Conservation (phyloP, 2,797 vertebrate genomes). For the Nyctibius grandis region DNA sequence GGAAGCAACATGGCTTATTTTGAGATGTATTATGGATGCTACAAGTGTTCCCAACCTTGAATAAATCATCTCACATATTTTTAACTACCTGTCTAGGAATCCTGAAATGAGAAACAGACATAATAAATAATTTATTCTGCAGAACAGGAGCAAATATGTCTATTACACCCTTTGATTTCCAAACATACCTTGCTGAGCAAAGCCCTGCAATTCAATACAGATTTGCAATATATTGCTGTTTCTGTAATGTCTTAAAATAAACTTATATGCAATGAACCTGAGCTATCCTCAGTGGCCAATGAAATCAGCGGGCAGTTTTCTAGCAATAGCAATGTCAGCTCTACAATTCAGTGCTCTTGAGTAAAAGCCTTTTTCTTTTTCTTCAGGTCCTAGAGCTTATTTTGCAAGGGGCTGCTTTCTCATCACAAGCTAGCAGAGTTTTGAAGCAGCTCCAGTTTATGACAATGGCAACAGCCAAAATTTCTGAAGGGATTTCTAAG, state of each 20-base stretch:
- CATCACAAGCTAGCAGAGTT: neutral
- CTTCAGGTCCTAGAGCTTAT: neutral
- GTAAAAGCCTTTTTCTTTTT: neutral
- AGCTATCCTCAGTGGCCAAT: neutral
- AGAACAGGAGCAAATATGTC: constrained; percentile 20
- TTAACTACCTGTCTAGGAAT: constrained; percentile 38
- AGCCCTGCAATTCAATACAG: neutral
- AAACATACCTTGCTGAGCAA: neutral
- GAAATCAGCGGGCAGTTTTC: neutral
- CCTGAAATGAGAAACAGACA: neutral
- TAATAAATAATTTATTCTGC: constrained; percentile 52
- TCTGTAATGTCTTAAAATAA: neutral
- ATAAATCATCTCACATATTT: constrained; percentile 42
- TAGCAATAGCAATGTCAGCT: neutral
- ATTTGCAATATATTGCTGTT: neutral
- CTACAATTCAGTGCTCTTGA: neutral
- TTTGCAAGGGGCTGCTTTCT: neutral
- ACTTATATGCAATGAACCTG: neutral
- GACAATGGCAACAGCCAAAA: neutral
- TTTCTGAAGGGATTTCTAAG: neutral
- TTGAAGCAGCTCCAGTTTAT: neutral
- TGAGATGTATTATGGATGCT: neutral
- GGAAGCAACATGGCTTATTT: neutral
- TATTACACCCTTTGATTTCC: constrained; percentile 28
- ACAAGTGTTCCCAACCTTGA: constrained; percentile 18